A percentile compares a stretch with the other conserved stretches of the same genome.
phyloP scores from a whole-genome alignment of 2,888 invertebrate genomes.

The Aleiodes testaceus region DNA sequence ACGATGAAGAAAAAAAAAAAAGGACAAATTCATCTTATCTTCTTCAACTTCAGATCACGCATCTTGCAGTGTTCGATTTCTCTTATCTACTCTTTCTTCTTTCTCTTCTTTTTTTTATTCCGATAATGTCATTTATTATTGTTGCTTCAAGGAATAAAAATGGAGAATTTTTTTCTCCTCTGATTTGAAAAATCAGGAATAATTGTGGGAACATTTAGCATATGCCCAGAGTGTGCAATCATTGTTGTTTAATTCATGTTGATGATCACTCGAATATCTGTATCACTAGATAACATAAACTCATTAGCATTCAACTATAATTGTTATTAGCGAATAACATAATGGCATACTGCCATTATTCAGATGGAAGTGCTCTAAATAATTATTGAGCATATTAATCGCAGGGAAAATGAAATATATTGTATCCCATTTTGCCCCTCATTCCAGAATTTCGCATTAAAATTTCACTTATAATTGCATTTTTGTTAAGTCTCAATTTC shows the following conservation, averaged over 20 bases:
- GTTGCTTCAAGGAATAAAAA: slow-evolving; percentile 1
- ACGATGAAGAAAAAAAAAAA: slow-evolving; percentile 43
- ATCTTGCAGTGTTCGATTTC: slow-evolving; percentile 24
- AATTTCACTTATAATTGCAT: too few relatives aligned
- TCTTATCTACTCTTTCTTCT: slow-evolving; percentile 19
- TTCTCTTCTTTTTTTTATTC: slow-evolving; percentile 15
- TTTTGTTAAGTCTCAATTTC: too few relatives aligned
- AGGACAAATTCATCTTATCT: slow-evolving; percentile 37
- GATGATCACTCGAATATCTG: background rate
- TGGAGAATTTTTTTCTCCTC: background rate
- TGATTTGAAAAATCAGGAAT: background rate
- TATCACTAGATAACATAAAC: background rate
- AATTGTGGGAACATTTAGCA: background rate
- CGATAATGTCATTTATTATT: slow-evolving; percentile 23
- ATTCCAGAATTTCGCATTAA: too few relatives aligned
- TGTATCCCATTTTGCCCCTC: too few relatives aligned
- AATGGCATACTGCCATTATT: too few relatives aligned
- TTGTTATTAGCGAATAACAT: background rate
- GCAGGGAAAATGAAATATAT: too few relatives aligned
- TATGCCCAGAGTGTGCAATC: background rate
- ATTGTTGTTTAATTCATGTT: background rate
- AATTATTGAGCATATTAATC: background rate
- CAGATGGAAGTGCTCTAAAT: too few relatives aligned
- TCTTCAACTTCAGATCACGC: slow-evolving; percentile 46
- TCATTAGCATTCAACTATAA: slow-evolving; percentile 1